phyloP scores from a whole-genome alignment of 1,140 invertebrate genomes.

The Pseudomyrmex pallidus region DNA sequence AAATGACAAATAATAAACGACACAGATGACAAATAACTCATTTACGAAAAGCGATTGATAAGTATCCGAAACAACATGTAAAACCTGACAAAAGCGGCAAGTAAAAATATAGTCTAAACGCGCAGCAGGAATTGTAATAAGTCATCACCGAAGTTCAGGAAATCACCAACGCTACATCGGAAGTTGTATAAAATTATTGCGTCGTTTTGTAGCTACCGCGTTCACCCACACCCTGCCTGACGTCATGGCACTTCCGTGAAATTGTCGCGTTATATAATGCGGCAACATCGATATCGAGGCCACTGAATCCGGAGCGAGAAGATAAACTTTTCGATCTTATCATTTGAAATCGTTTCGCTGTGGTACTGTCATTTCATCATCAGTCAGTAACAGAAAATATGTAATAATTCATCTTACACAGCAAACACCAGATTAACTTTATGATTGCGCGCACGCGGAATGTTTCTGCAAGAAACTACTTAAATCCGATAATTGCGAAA shows the following conservation, averaged over 20 bases:
- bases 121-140: background rate
- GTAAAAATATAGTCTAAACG: background rate
- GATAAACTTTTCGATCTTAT: constrained; percentile 29
- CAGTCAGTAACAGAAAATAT: background rate
- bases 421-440: background rate
- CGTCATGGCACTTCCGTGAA: constrained; percentile 37
- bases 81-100: background rate
- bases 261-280: constrained; percentile 54
- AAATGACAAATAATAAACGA: constrained; percentile 11
- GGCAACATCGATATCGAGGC: constrained; percentile 27
- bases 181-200: constrained; percentile 9
- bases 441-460: background rate
- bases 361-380: background rate
- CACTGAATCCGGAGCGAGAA: background rate
- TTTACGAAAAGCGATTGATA: too few relatives aligned
- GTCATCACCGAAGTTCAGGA: background rate
- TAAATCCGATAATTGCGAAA: background rate
- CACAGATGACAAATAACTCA: too few relatives aligned
- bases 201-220: constrained; percentile 3
- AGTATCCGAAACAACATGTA: background rate
- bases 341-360: background rate
- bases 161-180: background rate
- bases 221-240: constrained; percentile 32
- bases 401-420: background rate
- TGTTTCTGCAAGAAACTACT: constrained; percentile 3